Evolutionary conservation across 1,140 invertebrate genomes (phyloP), one percentile per base, ranked within the genome.

Genomic region (Lepidostoma basale): DNA sequence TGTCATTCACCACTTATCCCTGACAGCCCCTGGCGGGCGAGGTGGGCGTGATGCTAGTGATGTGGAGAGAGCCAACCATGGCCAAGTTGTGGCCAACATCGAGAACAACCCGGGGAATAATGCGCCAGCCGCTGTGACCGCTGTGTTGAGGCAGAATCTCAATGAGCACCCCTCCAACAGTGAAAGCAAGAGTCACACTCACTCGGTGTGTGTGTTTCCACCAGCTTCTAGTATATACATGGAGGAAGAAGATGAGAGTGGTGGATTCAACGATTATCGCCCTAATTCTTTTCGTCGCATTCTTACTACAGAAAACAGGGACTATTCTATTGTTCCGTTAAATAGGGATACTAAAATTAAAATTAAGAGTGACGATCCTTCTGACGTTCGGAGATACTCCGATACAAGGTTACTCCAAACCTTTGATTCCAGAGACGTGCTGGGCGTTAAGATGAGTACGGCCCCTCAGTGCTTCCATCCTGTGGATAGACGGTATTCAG

Each of bases 41-140:
- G 58, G 74, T 72, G 25, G 75, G 77, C 22, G 78, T 78, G n/a
- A 81, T 77, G 74, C 73, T 67, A 67, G 40, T 22, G 67, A 66
- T 25, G 25, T 52, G 14, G 70, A 72, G 25, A 52, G 70, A 63
- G 70, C 62, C n/a, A 69, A 76, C 2, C 70, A 73, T 28, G 72
- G 73, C 1, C 84, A 85, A 74, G 84, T 87, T 18, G 84, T 87
- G 2, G 86, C 87, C 16, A 86, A 86, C 74, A 87, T 87, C 65
- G 87, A 88, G 76, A 82, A 82, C 28, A 84, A 84, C 72, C 84
- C 85, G 54, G 77, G 77, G 56, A 67, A 44, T 16, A 72, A 58
- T 36, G 67, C 40, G 25, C 79, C 81, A 40, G 49, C 75, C 75
- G 60, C 77, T 77, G 59, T 33, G 75, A 60, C 44, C 4, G 47